Evolutionary conservation across 53 echinoderm and acorn worm species (phyloP), one percentile per base, ranked within the genome.

Genomic region (Temnopleurus reevesii): DNA sequence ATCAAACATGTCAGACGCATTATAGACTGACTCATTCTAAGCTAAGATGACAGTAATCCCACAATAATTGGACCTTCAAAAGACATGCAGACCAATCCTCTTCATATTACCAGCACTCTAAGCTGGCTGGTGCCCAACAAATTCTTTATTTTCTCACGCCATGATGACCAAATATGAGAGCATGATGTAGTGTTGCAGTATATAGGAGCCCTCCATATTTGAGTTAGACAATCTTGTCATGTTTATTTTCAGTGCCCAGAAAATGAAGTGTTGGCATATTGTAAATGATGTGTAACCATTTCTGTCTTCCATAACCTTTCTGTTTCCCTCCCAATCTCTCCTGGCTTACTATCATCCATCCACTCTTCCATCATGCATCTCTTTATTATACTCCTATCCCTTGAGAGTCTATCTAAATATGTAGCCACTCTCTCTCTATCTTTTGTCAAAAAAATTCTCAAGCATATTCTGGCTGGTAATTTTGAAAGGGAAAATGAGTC

Each of bases 11-110:
- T 55, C 33, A 31, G 55, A 29, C 30, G 55, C 53, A 55, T 83
- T 55, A 83, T 53, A 83, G n/a, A 83, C 54, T 83, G 83, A 55
- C 55, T 83, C 83, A 47, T 83, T 83, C 54, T 83, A 55, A 83
- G 83, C 83, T 53, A 35, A 21, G 33, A 33, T 55, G 38, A 83
- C 55, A 21, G 83, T 83, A 83, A 83, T 83, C 57, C 83, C 83
- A 34, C 35, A 10, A 36, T 83, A 83, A 83, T 83, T 83, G 83
- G 83, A 36, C 55, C 55, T 83, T 79, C 49, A 49, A 46, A 17
- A 49, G 49, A 79, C 49, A 79, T 79, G 46, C 79, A 71, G 79
- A 12, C 49, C 36, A 49, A 79, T 79, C 79, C 79, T 30, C 79
- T 24, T 46, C 46, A 38, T 13, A 33, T 58, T 58, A 58, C 58